Evolutionary conservation across 2,113 vertebrate species (phyloP).

Genomic region (Hemiprocne comata): DNA sequence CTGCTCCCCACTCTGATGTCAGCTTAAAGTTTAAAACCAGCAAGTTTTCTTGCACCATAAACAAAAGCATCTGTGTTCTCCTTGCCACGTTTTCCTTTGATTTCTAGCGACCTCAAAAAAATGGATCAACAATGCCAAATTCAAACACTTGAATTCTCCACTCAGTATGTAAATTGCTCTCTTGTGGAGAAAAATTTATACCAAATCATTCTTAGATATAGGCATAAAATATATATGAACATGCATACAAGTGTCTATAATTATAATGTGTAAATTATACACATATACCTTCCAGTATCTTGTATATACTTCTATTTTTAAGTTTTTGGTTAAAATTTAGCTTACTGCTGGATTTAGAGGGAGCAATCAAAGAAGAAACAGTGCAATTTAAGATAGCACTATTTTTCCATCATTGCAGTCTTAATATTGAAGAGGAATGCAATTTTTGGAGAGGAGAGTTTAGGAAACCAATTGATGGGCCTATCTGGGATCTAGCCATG

Average conservation of each 20-base stretch:
- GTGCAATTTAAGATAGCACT: not conserved
- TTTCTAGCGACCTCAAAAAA: not conserved
- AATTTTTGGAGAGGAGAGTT: not conserved
- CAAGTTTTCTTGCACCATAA: not conserved
- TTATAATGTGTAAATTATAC: too few relatives aligned
- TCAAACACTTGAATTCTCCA: not conserved
- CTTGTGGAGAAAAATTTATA: not conserved
- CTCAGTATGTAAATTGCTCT: not conserved
- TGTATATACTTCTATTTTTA: not conserved
- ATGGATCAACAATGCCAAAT: not conserved
- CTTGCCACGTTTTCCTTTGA: not conserved
- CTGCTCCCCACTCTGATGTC: fast-evolving
- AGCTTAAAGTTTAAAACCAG: not conserved
- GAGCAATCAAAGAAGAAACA: not conserved
- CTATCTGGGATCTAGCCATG: not conserved
- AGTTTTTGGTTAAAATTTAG: not conserved
- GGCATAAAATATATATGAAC: not conserved
- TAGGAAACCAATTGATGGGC: not conserved
- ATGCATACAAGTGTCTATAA: not conserved
- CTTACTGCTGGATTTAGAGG: not conserved
- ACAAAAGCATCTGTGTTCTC: not conserved
- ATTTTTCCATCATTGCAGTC: not conserved
- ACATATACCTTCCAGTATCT: not conserved
- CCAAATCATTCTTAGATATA: not conserved
- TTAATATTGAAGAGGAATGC: not conserved